These are phyloP conservation scores for Drosophila anomalata DNA, from an alignment of 2,888 invertebrate species.

Conservation along the genomic window DNA sequence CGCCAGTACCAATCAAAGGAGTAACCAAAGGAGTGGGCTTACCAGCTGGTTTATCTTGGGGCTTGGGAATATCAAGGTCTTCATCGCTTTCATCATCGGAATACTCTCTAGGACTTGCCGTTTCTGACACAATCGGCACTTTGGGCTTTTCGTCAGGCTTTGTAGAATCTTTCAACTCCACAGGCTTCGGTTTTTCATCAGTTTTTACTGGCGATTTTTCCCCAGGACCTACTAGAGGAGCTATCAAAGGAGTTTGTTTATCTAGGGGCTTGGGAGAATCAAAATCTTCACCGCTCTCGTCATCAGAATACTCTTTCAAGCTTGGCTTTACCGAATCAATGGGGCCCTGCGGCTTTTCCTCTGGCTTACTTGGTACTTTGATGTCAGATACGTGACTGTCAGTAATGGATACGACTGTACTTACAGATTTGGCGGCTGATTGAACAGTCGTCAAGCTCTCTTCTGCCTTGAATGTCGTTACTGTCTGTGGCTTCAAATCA, in stretches of 20 bases:
- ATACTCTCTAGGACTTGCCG: background rate
- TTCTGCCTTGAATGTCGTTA: too few species aligned
- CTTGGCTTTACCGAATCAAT: slow-evolving; percentile 25
- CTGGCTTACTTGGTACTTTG: background rate
- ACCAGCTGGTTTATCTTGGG: background rate
- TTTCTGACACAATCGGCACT: background rate
- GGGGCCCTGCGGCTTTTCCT: slow-evolving; percentile 30
- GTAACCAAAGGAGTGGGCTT: background rate
- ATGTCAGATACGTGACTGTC: too few species aligned
- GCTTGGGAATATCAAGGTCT: slow-evolving; percentile 8
- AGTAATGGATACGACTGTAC: too few species aligned
- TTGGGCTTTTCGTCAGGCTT: slow-evolving; percentile 19
- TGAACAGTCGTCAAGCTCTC: too few species aligned
- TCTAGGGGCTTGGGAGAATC: slow-evolving; percentile 11
- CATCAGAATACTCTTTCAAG: slow-evolving; percentile 17
- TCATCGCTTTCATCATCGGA: slow-evolving; percentile 37
- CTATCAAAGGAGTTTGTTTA: background rate
- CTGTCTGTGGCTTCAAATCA: too few species aligned
- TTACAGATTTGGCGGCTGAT: too few species aligned
- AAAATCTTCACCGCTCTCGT: slow-evolving; percentile 27
- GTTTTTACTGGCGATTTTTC: slow-evolving; percentile 13
- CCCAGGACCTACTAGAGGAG: slow-evolving; percentile 6
- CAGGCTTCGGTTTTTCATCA: background rate
- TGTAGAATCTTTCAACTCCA: slow-evolving; percentile 1
- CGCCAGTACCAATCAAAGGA: background rate